A percentile compares a stretch with the other conserved stretches of the same genome.
Evolutionary conservation across 2,888 invertebrate genomes (phyloP).

Genomic region (Junonia oenone): DNA sequence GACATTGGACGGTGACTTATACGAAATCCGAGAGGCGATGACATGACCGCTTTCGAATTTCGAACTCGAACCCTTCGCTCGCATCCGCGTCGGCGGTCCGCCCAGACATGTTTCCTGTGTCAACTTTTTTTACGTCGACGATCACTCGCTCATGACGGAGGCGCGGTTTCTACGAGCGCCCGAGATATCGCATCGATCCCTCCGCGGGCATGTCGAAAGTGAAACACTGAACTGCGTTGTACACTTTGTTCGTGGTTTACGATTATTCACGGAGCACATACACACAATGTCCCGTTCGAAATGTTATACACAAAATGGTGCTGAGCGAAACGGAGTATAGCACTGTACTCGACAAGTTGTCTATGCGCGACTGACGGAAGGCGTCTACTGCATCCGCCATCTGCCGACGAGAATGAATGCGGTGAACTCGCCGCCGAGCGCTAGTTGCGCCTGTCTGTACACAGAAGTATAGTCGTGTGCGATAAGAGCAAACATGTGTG

Average conservation of each 20-base stretch:
- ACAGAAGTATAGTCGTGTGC: conserved; percentile 54
- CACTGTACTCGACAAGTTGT: conserved; percentile 70
- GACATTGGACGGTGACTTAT: conserved; percentile 79
- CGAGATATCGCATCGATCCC: conserved; percentile 75
- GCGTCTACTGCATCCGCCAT: conserved; percentile 79
- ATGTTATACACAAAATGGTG: conserved; percentile 76
- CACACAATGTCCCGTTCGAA: conserved; percentile 77
- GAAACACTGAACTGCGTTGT: conserved; percentile 56
- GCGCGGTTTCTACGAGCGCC: conserved; percentile 75
- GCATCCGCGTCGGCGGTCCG: conserved; percentile 76
- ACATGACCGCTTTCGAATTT: conserved; percentile 80
- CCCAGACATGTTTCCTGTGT: conserved; percentile 79
- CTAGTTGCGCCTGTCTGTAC: conserved; percentile 50
- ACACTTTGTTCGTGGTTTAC: conserved; percentile 57
- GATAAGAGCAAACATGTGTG: conserved; percentile 47
- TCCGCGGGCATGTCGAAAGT: conserved; percentile 69
- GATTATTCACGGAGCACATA: conserved; percentile 74
- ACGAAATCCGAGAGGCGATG: conserved; percentile 77
- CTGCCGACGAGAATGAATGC: conserved; percentile 78
- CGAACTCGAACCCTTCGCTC: conserved; percentile 77
- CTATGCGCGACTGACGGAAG: conserved; percentile 77
- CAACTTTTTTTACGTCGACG: conserved; percentile 76
- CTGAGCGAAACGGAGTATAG: conserved; percentile 58
- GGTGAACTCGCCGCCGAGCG: conserved; percentile 56
- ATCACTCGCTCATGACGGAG: conserved; percentile 78